Base-by-base conservation (phyloP, 2,888 invertebrate genomes). In the Acanthosepion lycidas region DNA sequence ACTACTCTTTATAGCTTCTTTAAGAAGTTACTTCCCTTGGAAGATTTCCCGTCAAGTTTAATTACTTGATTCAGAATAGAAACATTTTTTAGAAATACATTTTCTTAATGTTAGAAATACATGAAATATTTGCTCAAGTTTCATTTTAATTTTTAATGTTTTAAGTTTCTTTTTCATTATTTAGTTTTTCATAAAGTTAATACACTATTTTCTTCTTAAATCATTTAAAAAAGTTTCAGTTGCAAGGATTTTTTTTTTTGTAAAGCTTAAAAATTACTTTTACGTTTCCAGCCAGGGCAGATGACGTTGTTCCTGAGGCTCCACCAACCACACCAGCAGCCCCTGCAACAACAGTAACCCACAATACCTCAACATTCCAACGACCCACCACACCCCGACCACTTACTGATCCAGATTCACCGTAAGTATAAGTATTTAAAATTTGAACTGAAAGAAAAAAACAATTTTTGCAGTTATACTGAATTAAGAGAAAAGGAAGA, bases 341-440 rank as follows among this genome's bases (percentile, higher is more conserved):
- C 93, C 78, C 94, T 51, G 51, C 53, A 33, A 49, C 94, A 6
- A 78, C 78, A 91, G n/a, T 78, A 78, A 49, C 91, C 93, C 59
- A 91, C 28, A 55, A 91, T 51, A 92, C 92, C 42, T 91, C 94
- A 28, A 94, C 91, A 64, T 94, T 91, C 91, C 94, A 94, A 92
- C 94, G 64, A 78, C 94, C 94, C n/a, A 49, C 94, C 18, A 94
- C 94, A 55, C 94, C 93, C 49, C 93, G 93, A 49, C 93, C 53
- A 93, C 93, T 93, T n/a, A 93, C 93, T n/a, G 93, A 93, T 93
- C 93, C 93, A n/a, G 93, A 93, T n/a, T 93, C 93, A 53, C 93
- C 93, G 93, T 93, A 28, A 93, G 93, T 78, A 78, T 78, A 78
- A 5, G 20, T 23, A 64, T 51, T 51, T 42, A 42, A 42, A 42